Conservation (phyloP, 2,113 vertebrate genomes). For the Alexandromys fortis region DNA sequence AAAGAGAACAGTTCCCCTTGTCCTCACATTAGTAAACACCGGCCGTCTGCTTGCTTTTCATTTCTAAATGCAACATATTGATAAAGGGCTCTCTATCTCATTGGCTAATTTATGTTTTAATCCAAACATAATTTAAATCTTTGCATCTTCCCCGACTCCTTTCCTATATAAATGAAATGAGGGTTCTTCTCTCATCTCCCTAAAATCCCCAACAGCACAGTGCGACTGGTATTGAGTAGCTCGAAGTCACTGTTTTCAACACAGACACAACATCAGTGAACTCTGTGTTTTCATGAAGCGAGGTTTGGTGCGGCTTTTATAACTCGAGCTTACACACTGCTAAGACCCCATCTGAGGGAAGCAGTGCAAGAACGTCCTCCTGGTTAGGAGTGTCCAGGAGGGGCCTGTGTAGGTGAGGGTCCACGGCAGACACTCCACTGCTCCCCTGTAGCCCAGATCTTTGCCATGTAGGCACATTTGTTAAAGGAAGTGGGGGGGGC, state of each 20-base stretch:
- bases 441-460: fast-evolving
- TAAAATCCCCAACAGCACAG: not conserved
- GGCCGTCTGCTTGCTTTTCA: constrained; percentile 55
- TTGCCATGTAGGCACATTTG: fast-evolving
- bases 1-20: constrained; percentile 63
- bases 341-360: not conserved
- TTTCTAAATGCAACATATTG: constrained; percentile 53
- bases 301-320: not conserved
- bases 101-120: not conserved
- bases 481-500: not conserved
- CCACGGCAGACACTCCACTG: fast-evolving
- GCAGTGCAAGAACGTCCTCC: too few relatives aligned
- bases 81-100: not conserved
- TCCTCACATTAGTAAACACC: not conserved
- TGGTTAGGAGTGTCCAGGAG: not conserved
- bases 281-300: too few relatives aligned
- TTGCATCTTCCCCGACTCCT: not conserved
- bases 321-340: not conserved
- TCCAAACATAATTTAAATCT: not conserved
- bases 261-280: not conserved
- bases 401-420: fast-evolving
- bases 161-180: not conserved
- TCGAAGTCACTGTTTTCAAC: not conserved
- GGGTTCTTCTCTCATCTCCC: not conserved
- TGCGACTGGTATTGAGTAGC: not conserved